phyloP scores from a whole-genome alignment of 2,113 vertebrate genomes.

The Tautogolabrus adspersus region DNA sequence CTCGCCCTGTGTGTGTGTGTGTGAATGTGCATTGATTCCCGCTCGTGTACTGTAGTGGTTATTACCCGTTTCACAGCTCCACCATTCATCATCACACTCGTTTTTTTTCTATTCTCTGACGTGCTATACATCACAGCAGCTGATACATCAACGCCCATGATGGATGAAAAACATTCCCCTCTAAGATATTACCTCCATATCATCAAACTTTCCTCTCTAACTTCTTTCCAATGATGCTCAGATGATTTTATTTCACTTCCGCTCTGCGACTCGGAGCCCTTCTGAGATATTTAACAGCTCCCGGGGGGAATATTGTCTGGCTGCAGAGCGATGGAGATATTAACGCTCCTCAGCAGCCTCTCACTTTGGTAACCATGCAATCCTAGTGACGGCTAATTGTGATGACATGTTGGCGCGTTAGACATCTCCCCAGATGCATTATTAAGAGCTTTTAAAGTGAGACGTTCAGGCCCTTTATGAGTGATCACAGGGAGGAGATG shows the following conservation, averaged over 20 bases:
- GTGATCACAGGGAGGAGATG: slow-evolving; percentile 20
- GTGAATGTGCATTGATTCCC: slow-evolving; percentile 11
- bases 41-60: background rate
- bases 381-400: slow-evolving; percentile 27
- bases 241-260: background rate
- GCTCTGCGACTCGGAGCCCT: background rate
- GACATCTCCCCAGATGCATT: slow-evolving; percentile 45
- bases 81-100: slow-evolving; percentile 42
- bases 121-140: background rate
- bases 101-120: background rate
- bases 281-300: slow-evolving; percentile 6
- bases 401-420: slow-evolving; percentile 43
- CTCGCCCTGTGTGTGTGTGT: background rate
- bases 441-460: slow-evolving; percentile 30
- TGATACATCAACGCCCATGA: slow-evolving; percentile 4
- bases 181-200: background rate
- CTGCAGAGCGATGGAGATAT: slow-evolving; percentile 8
- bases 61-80: slow-evolving; percentile 15
- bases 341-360: slow-evolving; percentile 49
- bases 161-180: background rate
- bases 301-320: background rate
- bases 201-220: background rate
- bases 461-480: slow-evolving; percentile 5
- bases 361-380: slow-evolving; percentile 26
- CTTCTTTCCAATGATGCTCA: background rate